Evolutionary conservation across 1,140 invertebrate genomes (phyloP), one percentile per base, ranked within the genome.

Genomic region (Penaeus indicus): DNA sequence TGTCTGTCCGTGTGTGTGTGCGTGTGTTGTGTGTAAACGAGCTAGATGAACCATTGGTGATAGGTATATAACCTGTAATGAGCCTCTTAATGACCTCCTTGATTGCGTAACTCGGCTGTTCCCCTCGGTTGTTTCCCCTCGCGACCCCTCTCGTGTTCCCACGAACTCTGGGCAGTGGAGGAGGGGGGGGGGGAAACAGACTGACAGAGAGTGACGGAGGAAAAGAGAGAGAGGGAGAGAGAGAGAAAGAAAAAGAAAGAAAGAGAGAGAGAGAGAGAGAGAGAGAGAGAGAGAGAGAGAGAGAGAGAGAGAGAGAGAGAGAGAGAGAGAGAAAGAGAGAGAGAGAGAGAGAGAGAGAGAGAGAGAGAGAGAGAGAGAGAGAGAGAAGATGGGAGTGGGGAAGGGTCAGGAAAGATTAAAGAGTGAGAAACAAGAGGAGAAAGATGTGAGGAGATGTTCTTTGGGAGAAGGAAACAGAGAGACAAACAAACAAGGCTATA

Each of bases 271-370:
- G 61, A 11, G 22, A 13, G 61, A 5, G 13, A 38, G 1, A 80
- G 7, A 16, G n/a, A 38, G 32, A 79, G 77, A 32, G 32, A 32
- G 27, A n/a, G 32, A 10, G 27, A 38, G 32, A 13, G 27, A 32
- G 27, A 32, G 22, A 79, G 32, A 32, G 77, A 32, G 32, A 38
- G 32, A 79, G 77, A 38, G 32, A 79, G 77, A 38, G 32, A 10
- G 22, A 32, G 77, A 79, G 27, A 79, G 19, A 32, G 11, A n/a
- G 77, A 79, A 47, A n/a, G 77, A 79, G 77, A 79, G 27, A 8
- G 19, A n/a, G 13, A 79, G 27, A 13, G 7, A 18, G 8, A 32
- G 77, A 79, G 77, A 18, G 77, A 27, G 7, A 27, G 77, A 79
- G 27, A 27, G 27, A 38, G 11, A 18, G 77, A 27, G 27, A 79